phyloP scores from a whole-genome alignment of 2,888 invertebrate species.

The Melinopterus prodromus region DNA sequence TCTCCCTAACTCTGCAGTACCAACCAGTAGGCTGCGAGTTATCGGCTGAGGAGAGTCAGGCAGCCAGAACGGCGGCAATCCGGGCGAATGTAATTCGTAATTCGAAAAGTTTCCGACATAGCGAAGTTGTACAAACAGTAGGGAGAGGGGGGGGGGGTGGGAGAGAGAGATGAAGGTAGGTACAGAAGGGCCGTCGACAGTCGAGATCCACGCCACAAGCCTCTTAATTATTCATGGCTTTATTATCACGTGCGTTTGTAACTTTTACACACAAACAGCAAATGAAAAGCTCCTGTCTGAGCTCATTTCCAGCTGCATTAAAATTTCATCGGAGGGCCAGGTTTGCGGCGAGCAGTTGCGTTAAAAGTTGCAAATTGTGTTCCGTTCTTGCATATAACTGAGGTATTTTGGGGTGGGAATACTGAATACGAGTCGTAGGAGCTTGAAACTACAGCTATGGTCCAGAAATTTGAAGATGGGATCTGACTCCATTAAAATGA shows the following conservation, averaged over 20 bases:
- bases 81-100: slow-evolving; percentile 25
- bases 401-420: neutral
- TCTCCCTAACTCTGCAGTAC: neutral
- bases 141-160: neutral
- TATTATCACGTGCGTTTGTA: slow-evolving; percentile 20
- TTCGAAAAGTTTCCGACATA: slow-evolving; percentile 24
- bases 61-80: neutral
- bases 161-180: neutral
- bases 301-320: neutral
- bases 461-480: too few species aligned
- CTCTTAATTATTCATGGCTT: slow-evolving; percentile 24
- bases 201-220: neutral
- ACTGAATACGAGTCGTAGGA: too few species aligned
- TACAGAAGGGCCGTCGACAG: neutral
- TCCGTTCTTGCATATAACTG: neutral
- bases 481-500: too few species aligned
- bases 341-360: neutral
- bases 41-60: neutral
- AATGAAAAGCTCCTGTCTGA: slow-evolving; percentile 4
- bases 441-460: too few species aligned
- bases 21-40: neutral
- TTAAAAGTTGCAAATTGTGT: neutral
- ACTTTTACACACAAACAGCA: slow-evolving; percentile 10
- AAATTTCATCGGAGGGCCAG: neutral
- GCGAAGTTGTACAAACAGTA: slow-evolving; percentile 21